phyloP scores from a whole-genome alignment of 2,888 invertebrate genomes.

The Lochmaea crataegi region DNA sequence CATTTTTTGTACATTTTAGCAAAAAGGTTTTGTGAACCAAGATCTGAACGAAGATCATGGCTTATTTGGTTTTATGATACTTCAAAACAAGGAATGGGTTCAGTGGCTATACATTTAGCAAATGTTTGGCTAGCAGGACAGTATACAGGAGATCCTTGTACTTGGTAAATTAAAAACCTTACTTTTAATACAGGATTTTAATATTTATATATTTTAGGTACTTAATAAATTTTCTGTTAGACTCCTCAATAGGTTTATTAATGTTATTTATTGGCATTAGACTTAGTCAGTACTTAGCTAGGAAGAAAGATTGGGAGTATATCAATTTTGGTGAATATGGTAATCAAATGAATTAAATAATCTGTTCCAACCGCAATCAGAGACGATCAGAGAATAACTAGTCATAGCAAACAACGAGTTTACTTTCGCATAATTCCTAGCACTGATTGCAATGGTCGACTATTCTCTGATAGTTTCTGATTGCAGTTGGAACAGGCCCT shows the following conservation, averaged over 20 bases:
- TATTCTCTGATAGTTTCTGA: too few relatives aligned
- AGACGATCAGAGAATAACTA: too few relatives aligned
- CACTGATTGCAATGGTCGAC: too few relatives aligned
- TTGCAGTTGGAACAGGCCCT: too few relatives aligned
- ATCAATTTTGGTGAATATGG: slow-evolving; percentile 88
- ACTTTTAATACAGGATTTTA: not conserved
- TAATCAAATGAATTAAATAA: slow-evolving; percentile 54
- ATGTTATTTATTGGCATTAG: slow-evolving; percentile 84
- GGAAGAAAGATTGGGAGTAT: slow-evolving; percentile 74
- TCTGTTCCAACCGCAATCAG: too few relatives aligned
- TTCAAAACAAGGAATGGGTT: slow-evolving; percentile 84
- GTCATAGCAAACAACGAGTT: too few relatives aligned
- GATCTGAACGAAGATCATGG: slow-evolving; percentile 76
- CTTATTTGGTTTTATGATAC: slow-evolving; percentile 86
- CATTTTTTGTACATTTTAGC: slow-evolving; percentile 65
- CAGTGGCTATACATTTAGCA: slow-evolving; percentile 82
- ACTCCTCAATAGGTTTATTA: slow-evolving; percentile 81
- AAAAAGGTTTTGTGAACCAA: slow-evolving; percentile 80
- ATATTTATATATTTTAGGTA: slow-evolving; percentile 71
- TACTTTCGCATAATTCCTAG: too few relatives aligned
- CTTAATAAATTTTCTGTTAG: slow-evolving; percentile 83
- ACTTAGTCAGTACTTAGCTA: slow-evolving; percentile 75
- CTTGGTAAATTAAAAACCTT: slow-evolving; percentile 71
- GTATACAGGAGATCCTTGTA: slow-evolving; percentile 85
- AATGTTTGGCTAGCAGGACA: slow-evolving; percentile 83